These are phyloP conservation scores for Spatula clypeata DNA, from an alignment of 2,797 vertebrate species.

Conservation along the genomic window DNA sequence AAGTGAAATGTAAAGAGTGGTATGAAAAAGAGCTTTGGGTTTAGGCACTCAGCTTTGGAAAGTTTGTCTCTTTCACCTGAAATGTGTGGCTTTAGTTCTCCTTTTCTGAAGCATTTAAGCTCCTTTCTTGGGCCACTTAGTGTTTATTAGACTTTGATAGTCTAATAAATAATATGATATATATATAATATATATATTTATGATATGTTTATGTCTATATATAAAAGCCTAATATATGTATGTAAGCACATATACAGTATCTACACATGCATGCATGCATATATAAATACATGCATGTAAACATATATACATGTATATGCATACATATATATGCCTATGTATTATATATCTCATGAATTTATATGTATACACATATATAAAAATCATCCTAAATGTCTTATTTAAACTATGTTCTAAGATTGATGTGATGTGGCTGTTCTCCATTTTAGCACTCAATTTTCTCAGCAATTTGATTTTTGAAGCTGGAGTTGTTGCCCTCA, in stretches of 20 bases:
- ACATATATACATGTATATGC: background rate
- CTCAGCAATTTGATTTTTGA: background rate
- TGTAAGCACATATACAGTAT: background rate
- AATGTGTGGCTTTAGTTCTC: background rate
- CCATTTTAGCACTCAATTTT: background rate
- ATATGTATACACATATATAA: background rate
- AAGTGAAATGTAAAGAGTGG: background rate
- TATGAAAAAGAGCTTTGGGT: background rate
- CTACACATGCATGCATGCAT: background rate
- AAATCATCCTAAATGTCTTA: background rate
- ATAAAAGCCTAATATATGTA: background rate
- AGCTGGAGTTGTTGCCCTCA: background rate
- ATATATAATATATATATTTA: no score
- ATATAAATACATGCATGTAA: no score
- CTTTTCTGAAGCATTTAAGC: background rate
- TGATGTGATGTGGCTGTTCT: background rate
- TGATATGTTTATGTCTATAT: background rate
- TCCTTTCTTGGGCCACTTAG: background rate
- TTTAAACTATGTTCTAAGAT: background rate
- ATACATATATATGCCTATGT: background rate
- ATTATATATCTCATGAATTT: background rate
- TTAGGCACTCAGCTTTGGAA: background rate
- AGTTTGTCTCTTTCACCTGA: background rate
- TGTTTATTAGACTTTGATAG: background rate
- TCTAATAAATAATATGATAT: no score